Evolutionary conservation across 2,113 vertebrate genomes (phyloP).

Genomic region (Charadrius vociferus): DNA sequence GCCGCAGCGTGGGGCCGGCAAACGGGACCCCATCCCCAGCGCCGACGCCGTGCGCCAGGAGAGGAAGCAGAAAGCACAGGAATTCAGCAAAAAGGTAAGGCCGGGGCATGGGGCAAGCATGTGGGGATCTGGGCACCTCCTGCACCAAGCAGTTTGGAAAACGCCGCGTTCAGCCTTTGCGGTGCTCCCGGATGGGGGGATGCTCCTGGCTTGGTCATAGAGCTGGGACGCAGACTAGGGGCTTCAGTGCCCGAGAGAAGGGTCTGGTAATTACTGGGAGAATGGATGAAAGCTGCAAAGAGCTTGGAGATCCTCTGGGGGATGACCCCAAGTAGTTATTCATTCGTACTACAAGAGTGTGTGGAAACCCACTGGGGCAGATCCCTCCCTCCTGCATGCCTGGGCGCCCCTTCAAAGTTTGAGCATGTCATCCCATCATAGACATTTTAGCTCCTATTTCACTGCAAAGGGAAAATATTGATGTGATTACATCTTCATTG

Average conservation of each 20-base stretch:
- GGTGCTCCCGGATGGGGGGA: fast-evolving
- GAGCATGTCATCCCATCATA: fast-evolving
- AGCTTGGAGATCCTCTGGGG: neutral
- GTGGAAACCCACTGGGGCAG: neutral
- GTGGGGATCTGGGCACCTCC: fast-evolving
- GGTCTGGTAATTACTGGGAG: neutral
- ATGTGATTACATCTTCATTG: neutral
- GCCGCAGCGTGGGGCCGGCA: conserved; percentile 56
- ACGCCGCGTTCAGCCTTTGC: fast-evolving
- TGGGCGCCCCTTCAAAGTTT: neutral
- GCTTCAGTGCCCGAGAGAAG: fast-evolving
- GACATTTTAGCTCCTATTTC: neutral
- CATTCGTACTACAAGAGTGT: fast-evolving
- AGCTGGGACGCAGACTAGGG: neutral
- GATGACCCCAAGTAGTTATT: neutral
- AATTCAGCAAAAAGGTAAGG: conserved; percentile 91
- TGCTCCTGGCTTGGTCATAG: neutral
- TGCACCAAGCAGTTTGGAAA: fast-evolving
- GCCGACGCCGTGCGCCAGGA: conserved; percentile 69
- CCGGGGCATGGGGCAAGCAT: fast-evolving
- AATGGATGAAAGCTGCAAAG: neutral
- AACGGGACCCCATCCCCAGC: conserved; percentile 59
- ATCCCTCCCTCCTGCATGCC: neutral
- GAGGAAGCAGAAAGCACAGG: conserved; percentile 88
- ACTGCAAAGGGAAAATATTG: neutral